Evolutionary conservation across 2,888 invertebrate genomes (phyloP).

Genomic region (Drosophila leonis): DNA sequence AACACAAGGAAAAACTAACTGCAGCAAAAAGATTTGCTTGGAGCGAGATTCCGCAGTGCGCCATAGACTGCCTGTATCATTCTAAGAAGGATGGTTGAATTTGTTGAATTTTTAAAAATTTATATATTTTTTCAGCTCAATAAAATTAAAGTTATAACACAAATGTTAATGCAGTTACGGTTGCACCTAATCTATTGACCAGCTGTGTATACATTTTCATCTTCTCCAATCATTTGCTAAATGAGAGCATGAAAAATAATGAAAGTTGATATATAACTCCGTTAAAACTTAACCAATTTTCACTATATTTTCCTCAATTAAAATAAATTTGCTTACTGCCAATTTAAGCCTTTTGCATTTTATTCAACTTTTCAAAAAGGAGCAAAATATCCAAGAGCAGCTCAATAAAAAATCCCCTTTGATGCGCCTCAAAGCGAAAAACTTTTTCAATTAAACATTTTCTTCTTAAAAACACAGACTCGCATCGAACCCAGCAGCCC

Average conservation of each 20-base stretch:
- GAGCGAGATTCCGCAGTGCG: too few relatives aligned
- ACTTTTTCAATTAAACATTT: conserved; percentile 77
- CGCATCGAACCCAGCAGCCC: conserved; percentile 21
- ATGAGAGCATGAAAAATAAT: not conserved
- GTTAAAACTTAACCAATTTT: not conserved
- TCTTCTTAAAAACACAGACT: conserved; percentile 64
- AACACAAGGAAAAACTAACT: too few relatives aligned
- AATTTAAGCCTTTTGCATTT: conserved; percentile 30
- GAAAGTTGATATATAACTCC: not conserved
- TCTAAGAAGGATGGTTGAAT: too few relatives aligned
- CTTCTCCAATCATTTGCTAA: not conserved
- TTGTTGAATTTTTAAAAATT: too few relatives aligned
- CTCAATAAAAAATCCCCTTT: conserved; percentile 49
- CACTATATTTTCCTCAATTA: not conserved
- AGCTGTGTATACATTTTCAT: too few relatives aligned
- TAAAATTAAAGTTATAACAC: too few relatives aligned
- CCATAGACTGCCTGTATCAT: too few relatives aligned
- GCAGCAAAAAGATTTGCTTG: too few relatives aligned
- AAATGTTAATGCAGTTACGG: too few relatives aligned
- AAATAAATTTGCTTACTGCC: conserved; percentile 5
- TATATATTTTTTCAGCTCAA: too few relatives aligned
- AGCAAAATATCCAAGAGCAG: conserved; percentile 40
- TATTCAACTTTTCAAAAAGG: conserved; percentile 26
- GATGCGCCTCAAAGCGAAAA: conserved; percentile 65
- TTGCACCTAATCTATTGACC: too few relatives aligned